phyloP scores from a whole-genome alignment of 2,113 vertebrate species.

The Gavia stellata region DNA sequence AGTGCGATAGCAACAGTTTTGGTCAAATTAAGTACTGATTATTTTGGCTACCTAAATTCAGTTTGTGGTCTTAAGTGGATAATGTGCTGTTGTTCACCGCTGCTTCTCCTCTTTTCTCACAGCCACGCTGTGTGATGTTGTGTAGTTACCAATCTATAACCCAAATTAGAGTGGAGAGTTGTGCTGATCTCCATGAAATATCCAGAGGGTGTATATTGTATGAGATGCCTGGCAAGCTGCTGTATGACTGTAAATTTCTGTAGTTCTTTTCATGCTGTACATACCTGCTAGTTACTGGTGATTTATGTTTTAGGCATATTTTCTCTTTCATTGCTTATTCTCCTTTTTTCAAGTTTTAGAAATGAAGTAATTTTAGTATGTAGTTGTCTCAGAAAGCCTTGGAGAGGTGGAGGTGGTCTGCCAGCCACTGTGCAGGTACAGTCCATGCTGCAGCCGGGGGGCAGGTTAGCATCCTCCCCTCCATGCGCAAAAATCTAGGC shows the following conservation, averaged over 20 bases:
- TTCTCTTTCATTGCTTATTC: neutral
- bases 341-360: neutral
- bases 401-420: neutral
- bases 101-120: neutral
- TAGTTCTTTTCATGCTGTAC: neutral
- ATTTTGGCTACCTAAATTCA: neutral
- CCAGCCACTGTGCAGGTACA: neutral
- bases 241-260: neutral
- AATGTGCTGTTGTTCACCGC: neutral
- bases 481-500: rapidly evolving
- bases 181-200: neutral
- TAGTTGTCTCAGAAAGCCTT: neutral
- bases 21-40: neutral
- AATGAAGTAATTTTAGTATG: neutral
- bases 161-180: neutral
- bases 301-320: neutral
- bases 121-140: rapidly evolving
- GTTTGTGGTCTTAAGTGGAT: neutral
- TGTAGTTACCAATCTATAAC: neutral
- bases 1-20: neutral
- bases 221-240: neutral
- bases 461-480: neutral
- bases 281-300: neutral
- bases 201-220: neutral
- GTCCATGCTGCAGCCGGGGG: neutral